Conservation (phyloP, 2,888 invertebrate genomes). For the Trachelus iudaicus region DNA sequence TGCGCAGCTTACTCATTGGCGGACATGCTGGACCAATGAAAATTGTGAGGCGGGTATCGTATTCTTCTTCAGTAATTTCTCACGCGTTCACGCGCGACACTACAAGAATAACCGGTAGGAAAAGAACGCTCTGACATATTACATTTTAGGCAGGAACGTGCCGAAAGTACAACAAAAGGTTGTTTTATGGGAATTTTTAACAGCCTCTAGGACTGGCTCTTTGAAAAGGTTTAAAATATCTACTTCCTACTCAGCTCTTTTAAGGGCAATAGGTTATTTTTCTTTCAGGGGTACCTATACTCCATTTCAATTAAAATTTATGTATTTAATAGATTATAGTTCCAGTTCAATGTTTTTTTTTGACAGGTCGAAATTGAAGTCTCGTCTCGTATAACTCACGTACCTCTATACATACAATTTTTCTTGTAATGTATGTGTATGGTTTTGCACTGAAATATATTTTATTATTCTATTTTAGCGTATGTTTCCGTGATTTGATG, state of each 20-base stretch:
- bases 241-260: background rate
- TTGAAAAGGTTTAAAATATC: background rate
- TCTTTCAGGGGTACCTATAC: background rate
- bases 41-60: slow-evolving; percentile 31
- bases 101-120: background rate
- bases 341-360: too few relatives aligned
- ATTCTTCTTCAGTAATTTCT: background rate
- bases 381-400: too few relatives aligned
- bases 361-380: too few relatives aligned
- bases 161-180: background rate
- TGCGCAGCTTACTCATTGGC: slow-evolving; percentile 29
- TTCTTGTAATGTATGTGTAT: too few relatives aligned
- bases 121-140: background rate
- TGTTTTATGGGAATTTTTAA: background rate
- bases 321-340: background rate
- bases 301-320: background rate
- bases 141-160: background rate
- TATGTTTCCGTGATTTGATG: too few relatives aligned
- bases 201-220: background rate
- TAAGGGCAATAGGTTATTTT: too few relatives aligned
- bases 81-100: background rate
- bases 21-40: slow-evolving; percentile 33
- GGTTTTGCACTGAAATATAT: too few relatives aligned
- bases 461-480: too few relatives aligned
- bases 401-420: too few relatives aligned